Evolutionary conservation across 2,113 vertebrate genomes (phyloP), one percentile per base, ranked within the genome.

Genomic region (Uria aalge): DNA sequence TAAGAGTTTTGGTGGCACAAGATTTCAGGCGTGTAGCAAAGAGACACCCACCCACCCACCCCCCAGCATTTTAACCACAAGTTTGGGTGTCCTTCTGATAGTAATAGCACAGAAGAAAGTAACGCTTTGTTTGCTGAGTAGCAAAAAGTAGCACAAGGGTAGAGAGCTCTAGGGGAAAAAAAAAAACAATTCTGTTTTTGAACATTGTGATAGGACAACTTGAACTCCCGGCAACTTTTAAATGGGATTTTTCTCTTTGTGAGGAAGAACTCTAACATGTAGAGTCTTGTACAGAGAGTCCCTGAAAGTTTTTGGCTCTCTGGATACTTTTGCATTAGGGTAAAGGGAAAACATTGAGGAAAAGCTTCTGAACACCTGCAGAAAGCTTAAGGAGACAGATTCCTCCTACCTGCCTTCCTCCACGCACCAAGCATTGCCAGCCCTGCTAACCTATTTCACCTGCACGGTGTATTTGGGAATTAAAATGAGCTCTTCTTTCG

Each of bases 301-400:
- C 48, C 72, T 55, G 43, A 85, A 47, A 24, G 11, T 50, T 62
- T 85, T 93, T 73, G 36, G 10, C 26, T 73, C 16, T 80, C 24
- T 56, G 52, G 60, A 68, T 72, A 24, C 9, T 90, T 88, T 68
- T 88, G 26, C 26, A 64, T 38, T 48, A 55, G 26, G 21, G 22
- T 71, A 79, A 79, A 92, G 26, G 9, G 41, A 67, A 91, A 92
- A 77, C 26, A 7, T 87, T 30, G n/a, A 92, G 67, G 26, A 91
- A 88, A 87, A 85, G 4, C 48, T 77, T 77, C 78, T 43, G 38
- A 79, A 85, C n/a, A 91, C 62, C 60, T 73, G 64, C 36, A 88
- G 78, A 71, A 79, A 90, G 68, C 63, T 76, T 56, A 82, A 92
- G 47, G 36, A 87, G 29, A 38, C 20, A 83, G 24, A 38, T n/a